Percentiles rank a stretch among this genome's conserved stretches.
Conservation (phyloP, 2,888 invertebrate species). For the Patella pellucida region DNA sequence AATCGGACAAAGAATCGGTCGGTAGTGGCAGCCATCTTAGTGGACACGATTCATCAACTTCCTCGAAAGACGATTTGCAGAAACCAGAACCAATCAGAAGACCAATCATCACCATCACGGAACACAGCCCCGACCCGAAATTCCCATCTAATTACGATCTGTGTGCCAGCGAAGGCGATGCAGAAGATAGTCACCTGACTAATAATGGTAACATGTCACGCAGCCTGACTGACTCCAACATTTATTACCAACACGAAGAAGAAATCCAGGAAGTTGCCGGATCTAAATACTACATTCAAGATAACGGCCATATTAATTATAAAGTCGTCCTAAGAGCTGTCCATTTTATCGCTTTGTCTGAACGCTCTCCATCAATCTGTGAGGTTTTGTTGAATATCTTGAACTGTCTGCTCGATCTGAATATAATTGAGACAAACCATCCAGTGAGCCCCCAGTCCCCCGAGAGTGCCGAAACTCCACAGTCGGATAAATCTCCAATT, state of each 20-base stretch:
- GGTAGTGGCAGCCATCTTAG: constrained; percentile 54
- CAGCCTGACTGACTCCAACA: constrained; percentile 68
- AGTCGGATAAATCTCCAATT: not conserved
- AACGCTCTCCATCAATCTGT: constrained; percentile 88
- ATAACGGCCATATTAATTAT: constrained; percentile 93
- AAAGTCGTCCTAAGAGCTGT: constrained; percentile 83
- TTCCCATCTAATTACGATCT: constrained; percentile 30
- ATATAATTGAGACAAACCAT: constrained; percentile 74
- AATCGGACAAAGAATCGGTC: constrained; percentile 54
- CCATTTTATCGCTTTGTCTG: constrained; percentile 87
- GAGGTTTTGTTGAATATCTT: constrained; percentile 93
- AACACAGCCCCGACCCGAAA: constrained; percentile 86
- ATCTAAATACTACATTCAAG: constrained; percentile 89
- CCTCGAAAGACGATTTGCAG: constrained; percentile 47
- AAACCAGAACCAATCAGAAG: constrained; percentile 39
- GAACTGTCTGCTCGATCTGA: constrained; percentile 91
- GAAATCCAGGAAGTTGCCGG: constrained; percentile 79
- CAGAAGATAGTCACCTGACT: constrained; percentile 73
- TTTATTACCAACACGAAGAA: constrained; percentile 59
- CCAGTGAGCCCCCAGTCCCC: constrained; percentile 26
- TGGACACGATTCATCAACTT: constrained; percentile 54
- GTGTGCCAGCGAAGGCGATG: constrained; percentile 79
- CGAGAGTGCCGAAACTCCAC: constrained; percentile 16
- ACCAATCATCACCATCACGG: constrained; percentile 96
- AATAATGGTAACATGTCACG: constrained; percentile 70